These are phyloP conservation scores for Aquatica leii DNA, from an alignment of 2,888 invertebrate genomes.

Conservation along the genomic window DNA sequence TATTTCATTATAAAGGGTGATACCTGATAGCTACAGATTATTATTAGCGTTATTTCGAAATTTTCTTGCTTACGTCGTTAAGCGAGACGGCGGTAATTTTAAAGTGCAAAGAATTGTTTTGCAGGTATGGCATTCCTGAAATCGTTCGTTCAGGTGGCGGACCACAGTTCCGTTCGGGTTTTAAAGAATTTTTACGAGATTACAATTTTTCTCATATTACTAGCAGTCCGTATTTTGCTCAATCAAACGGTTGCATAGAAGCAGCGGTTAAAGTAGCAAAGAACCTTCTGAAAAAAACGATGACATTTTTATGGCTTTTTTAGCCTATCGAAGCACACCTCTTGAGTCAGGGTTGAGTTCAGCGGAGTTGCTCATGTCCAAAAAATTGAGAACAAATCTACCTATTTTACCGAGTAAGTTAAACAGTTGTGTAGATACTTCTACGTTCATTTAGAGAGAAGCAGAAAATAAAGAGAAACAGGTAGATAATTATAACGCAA, in stretches of 20 bases:
- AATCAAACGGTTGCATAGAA: constrained; percentile 29
- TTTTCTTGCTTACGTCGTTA: constrained; percentile 6
- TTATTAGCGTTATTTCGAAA: constrained; percentile 25
- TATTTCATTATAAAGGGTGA: constrained; percentile 19
- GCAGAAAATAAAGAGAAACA: too few species aligned
- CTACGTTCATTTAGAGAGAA: background rate
- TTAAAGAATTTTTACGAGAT: constrained; percentile 2
- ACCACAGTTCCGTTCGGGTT: constrained; percentile 1
- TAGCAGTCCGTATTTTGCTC: constrained; percentile 37
- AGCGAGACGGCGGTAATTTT: constrained; percentile 17
- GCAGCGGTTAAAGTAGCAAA: constrained; percentile 28
- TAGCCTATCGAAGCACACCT: constrained; percentile 24
- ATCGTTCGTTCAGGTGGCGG: constrained; percentile 29
- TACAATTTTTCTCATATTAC: constrained; percentile 28
- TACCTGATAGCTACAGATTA: constrained; percentile 25
- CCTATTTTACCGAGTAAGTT: constrained; percentile 10
- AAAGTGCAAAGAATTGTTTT: constrained; percentile 25
- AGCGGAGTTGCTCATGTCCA: constrained; percentile 12
- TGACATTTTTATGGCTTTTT: constrained; percentile 20
- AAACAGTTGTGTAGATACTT: background rate
- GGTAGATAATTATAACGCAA: background rate
- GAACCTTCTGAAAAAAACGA: constrained; percentile 25
- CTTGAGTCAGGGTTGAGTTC: constrained; percentile 26
- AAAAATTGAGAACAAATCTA: constrained; percentile 1
- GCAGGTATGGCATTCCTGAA: constrained; percentile 38